Evolutionary conservation across 1,140 invertebrate genomes (phyloP), one percentile per base, ranked within the genome.

Genomic region (Popillia japonica): DNA sequence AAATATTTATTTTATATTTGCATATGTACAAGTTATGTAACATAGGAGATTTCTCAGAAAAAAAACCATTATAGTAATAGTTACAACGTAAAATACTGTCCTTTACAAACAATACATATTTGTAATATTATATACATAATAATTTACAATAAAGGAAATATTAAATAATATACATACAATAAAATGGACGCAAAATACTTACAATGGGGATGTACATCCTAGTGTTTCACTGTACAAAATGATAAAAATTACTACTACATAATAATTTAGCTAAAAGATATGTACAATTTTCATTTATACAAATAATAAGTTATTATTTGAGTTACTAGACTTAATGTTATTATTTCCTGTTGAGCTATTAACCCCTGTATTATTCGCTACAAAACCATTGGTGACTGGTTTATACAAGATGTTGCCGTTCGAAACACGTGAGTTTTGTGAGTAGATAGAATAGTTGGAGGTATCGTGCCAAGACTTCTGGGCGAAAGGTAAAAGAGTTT

Each of bases 401-500:
- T 75, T 75, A 34, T 72, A 20, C n/a, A 41, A 40, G 11, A 72
- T 72, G 68, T 79, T 79, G 44, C 40, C 68, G 27, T 78, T 76
- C 6, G 75, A 23, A 41, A 42, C 55, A 72, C 64, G 20, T 77
- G 59, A 59, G 10, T 81, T 74, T 42, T 81, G 76, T n/a, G 59
- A 23, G 42, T 76, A 75, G 68, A 77, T 64, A 9, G 76, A 79
- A 20, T 78, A 76, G 73, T 75, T 78, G 11, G 59, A 80, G 11
- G 75, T 78, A 79, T 82, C 87, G 10, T 86, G 83, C 80, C 83
- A 84, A 0, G 76, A 77, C 2, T 83, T 81, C n/a, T 87, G 81
- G 81, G 87, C 87, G 14, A 87, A 87, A 0, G 92, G 92, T 72
- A 92, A 82, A 11, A 90, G 22, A 27, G 89, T 86, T 72, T 87